phyloP scores from a whole-genome alignment of 2,888 invertebrate genomes.

The Folsomia candida region DNA sequence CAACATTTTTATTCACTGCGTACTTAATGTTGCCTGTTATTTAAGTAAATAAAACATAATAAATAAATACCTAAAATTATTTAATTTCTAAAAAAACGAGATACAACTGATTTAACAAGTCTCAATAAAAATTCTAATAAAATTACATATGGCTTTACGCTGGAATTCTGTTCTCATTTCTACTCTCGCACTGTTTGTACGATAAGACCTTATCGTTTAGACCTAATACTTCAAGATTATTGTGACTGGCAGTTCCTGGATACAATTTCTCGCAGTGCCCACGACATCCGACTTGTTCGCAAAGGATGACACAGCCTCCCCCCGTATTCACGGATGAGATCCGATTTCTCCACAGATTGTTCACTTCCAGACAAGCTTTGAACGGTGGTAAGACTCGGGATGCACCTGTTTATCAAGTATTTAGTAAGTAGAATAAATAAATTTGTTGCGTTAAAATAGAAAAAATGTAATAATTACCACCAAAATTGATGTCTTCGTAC shows the following conservation, averaged over 20 bases:
- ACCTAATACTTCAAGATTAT: conserved; percentile 5
- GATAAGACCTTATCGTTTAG: conserved; percentile 23
- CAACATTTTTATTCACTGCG: neutral
- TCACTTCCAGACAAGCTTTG: conserved; percentile 20
- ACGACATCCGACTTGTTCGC: conserved; percentile 19
- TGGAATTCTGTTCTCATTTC: neutral
- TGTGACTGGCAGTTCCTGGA: conserved; percentile 19
- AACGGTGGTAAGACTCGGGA: conserved; percentile 15
- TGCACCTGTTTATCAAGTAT: conserved; percentile 20
- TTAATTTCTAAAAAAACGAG: neutral
- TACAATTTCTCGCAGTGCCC: conserved; percentile 19
- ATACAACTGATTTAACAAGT: neutral
- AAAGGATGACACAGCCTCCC: conserved; percentile 22
- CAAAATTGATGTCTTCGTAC: conserved; percentile 20
- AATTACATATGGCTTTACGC: no score
- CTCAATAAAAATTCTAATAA: neutral
- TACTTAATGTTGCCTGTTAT: neutral
- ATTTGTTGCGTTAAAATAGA: no score
- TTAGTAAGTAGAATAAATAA: no score
- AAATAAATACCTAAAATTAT: neutral
- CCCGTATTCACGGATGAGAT: conserved; percentile 19
- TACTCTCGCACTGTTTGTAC: conserved; percentile 12
- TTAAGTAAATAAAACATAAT: neutral
- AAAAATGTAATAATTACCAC: conserved; percentile 19
- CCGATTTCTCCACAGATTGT: conserved; percentile 12